Conservation (phyloP, 2,113 vertebrate genomes). For the Euleptes europaea region DNA sequence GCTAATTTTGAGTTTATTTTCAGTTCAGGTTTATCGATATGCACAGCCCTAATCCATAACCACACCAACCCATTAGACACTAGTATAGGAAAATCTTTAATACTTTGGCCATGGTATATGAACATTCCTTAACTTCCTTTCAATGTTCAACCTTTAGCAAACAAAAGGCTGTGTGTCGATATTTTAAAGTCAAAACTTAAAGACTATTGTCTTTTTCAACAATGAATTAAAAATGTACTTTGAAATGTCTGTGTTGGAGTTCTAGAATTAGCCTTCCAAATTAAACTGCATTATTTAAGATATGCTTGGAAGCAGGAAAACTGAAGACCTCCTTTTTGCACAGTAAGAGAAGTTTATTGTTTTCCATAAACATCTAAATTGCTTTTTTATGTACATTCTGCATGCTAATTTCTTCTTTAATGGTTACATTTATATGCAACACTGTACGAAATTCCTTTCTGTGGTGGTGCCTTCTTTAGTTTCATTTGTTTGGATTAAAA, state of each 20-base stretch:
- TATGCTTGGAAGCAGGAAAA: constrained; percentile 34
- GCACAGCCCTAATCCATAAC: too few species aligned
- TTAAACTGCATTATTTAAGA: constrained; percentile 53
- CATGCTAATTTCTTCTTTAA: constrained; percentile 37
- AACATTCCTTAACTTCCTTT: background rate
- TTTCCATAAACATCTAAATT: constrained; percentile 44
- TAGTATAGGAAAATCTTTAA: background rate
- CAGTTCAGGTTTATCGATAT: too few species aligned
- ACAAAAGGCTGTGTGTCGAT: constrained; percentile 8
- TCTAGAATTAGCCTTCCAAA: constrained; percentile 46
- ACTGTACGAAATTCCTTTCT: constrained; percentile 8
- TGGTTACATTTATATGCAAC: background rate
- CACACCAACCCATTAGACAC: too few species aligned
- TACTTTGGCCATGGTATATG: background rate
- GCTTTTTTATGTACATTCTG: constrained; percentile 14
- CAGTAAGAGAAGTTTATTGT: constrained; percentile 41
- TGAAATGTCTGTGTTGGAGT: constrained; percentile 30
- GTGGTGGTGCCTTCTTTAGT: background rate
- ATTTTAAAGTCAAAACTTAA: constrained; percentile 22
- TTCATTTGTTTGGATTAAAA: background rate
- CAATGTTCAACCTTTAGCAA: background rate
- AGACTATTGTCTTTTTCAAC: constrained; percentile 34
- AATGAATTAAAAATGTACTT: constrained; percentile 46
- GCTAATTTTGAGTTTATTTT: too few species aligned
- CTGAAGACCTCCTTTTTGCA: constrained; percentile 32